A percentile compares a stretch with the other conserved stretches of the same genome.
phyloP scores from a whole-genome alignment of 2,113 vertebrate species.

The Ictalurus punctatus region DNA sequence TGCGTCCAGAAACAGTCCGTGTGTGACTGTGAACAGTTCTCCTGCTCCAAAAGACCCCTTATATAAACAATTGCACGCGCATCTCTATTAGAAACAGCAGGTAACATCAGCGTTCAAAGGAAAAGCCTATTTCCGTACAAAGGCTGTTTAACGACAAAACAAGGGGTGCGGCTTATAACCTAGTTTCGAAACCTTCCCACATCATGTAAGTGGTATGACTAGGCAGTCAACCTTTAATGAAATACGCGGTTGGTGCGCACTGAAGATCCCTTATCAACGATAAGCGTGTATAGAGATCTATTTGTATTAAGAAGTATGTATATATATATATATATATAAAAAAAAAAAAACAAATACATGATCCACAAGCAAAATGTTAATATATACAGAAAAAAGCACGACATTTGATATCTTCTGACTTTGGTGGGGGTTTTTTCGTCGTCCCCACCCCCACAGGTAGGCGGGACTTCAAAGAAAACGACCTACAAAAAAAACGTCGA shows the following conservation, averaged over 20 bases:
- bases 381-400: no score
- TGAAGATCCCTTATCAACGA: no score
- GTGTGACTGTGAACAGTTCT: neutral
- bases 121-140: no score
- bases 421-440: neutral
- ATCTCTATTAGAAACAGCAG: neutral
- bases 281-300: no score
- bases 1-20: neutral
- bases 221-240: no score
- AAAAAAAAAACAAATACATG: no score
- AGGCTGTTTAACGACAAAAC: neutral
- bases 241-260: no score
- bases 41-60: neutral
- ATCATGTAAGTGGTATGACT: no score
- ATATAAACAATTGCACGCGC: neutral
- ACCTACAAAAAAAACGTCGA: neutral
- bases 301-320: no score
- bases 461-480: neutral
- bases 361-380: no score
- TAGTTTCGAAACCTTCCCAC: no score
- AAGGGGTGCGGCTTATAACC: neutral
- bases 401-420: neutral
- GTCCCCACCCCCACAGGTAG: neutral
- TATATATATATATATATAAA: no score
- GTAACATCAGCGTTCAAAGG: neutral